Evolutionary conservation across 2,888 invertebrate species (phyloP).

Genomic region (Morinoia aosen): DNA sequence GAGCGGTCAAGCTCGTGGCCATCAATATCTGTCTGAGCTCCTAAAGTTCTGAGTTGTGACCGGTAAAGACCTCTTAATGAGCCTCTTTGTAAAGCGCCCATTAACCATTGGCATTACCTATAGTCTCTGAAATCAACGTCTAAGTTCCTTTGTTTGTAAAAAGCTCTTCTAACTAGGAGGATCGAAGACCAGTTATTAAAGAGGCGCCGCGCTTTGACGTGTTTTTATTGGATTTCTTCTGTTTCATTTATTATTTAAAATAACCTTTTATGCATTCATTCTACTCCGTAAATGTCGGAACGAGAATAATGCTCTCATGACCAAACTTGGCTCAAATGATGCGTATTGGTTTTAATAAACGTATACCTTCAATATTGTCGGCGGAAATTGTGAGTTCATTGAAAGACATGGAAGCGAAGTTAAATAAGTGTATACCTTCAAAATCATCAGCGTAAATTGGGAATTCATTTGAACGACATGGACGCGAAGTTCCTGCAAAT

Average conservation of each 20-base stretch:
- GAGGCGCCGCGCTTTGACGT: background rate
- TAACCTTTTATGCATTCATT: background rate
- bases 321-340: background rate
- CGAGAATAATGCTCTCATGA: background rate
- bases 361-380: background rate
- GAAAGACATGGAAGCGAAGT: background rate
- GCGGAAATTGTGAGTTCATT: background rate
- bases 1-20: background rate
- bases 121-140: conserved; percentile 25
- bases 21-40: conserved; percentile 25
- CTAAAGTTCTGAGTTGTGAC: conserved; percentile 37
- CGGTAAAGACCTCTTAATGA: conserved; percentile 33
- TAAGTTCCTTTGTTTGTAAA: conserved; percentile 1
- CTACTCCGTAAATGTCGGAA: background rate
- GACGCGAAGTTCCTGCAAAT: conserved; percentile 6
- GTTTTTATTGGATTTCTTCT: background rate
- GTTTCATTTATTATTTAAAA: background rate
- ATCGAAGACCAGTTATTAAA: background rate
- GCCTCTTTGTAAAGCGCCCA: conserved; percentile 13
- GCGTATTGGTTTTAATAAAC: background rate
- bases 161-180: background rate
- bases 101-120: conserved; percentile 8
- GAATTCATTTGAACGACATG: background rate
- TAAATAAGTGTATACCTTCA: background rate
- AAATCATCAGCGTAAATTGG: background rate